Conservation (phyloP, 2,797 vertebrate species). For the Zenarchopterus dispar region DNA sequence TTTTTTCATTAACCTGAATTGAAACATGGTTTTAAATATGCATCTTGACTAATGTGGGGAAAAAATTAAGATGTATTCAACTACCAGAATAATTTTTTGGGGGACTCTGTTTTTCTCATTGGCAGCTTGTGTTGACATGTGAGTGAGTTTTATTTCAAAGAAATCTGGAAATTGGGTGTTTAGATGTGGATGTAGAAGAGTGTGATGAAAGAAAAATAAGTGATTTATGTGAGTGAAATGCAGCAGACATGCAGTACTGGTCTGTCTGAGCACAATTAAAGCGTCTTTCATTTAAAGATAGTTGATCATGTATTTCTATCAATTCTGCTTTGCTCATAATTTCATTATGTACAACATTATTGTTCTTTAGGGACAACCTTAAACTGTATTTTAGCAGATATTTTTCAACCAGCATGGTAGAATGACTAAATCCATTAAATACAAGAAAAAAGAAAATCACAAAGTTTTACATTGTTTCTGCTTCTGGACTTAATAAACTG, state of each 20-base stretch:
- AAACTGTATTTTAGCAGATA: too few species aligned
- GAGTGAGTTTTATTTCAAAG: conserved; percentile 37
- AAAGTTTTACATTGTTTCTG: conserved; percentile 25
- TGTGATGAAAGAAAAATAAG: conserved; percentile 24
- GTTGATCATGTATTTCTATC: too few species aligned
- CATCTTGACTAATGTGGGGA: conserved; percentile 30
- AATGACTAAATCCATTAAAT: conserved; percentile 60
- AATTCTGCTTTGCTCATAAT: too few species aligned
- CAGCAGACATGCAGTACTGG: conserved; percentile 6
- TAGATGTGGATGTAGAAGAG: conserved; percentile 14
- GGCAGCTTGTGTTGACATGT: conserved; percentile 23
- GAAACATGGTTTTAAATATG: conserved; percentile 35
- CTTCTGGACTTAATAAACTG: conserved; percentile 19
- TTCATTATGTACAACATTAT: too few species aligned
- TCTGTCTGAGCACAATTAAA: conserved; percentile 6
- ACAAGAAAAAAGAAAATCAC: conserved; percentile 37
- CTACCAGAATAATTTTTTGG: conserved; percentile 53
- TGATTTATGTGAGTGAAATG: conserved; percentile 14
- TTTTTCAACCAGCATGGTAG: conserved; percentile 15
- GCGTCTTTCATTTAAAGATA: too few species aligned
- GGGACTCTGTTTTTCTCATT: conserved; percentile 4
- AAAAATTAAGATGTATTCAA: conserved; percentile 59
- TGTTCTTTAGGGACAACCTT: too few species aligned
- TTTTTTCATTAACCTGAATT: conserved; percentile 24
- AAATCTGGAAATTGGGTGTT: conserved; percentile 33